These are phyloP conservation scores for Ceramica pisi DNA, from an alignment of 2,888 invertebrate species.

Conservation along the genomic window DNA sequence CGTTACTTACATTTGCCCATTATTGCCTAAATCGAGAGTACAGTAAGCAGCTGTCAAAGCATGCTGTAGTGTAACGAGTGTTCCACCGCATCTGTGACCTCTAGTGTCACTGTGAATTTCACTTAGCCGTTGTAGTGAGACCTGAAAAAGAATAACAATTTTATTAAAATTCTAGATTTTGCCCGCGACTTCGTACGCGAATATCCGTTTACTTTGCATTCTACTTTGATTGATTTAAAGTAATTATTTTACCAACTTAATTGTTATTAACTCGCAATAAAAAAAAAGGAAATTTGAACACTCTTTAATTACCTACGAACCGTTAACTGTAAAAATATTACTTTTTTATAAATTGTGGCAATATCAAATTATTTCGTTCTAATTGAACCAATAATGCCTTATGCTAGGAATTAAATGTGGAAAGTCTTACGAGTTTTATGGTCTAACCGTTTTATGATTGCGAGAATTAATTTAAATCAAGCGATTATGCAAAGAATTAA, in stretches of 20 bases:
- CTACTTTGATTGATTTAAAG: too few relatives aligned
- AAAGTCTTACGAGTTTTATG: conserved; percentile 25
- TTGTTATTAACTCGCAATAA: too few relatives aligned
- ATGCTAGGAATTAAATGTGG: conserved; percentile 28
- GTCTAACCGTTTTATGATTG: conserved; percentile 22
- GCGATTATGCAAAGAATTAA: conserved; percentile 10
- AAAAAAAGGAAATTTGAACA: too few relatives aligned
- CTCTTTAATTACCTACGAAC: too few relatives aligned
- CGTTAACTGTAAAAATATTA: too few relatives aligned
- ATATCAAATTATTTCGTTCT: too few relatives aligned
- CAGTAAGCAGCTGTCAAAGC: conserved; percentile 69
- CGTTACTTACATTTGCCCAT: conserved; percentile 49
- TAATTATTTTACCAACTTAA: too few relatives aligned
- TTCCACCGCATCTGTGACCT: conserved; percentile 71
- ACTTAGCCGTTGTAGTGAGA: conserved; percentile 65
- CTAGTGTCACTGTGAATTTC: conserved; percentile 20
- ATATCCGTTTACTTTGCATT: too few relatives aligned
- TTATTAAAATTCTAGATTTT: too few relatives aligned
- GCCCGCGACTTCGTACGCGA: too few relatives aligned
- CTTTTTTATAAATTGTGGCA: too few relatives aligned
- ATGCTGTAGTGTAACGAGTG: conserved; percentile 64
- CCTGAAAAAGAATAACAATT: conserved; percentile 50
- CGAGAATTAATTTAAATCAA: conserved; percentile 15
- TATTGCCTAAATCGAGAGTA: conserved; percentile 13
- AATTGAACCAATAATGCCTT: background rate